phyloP scores from a whole-genome alignment of 2,888 invertebrate species.

The Gonocerus acuteangulatus region DNA sequence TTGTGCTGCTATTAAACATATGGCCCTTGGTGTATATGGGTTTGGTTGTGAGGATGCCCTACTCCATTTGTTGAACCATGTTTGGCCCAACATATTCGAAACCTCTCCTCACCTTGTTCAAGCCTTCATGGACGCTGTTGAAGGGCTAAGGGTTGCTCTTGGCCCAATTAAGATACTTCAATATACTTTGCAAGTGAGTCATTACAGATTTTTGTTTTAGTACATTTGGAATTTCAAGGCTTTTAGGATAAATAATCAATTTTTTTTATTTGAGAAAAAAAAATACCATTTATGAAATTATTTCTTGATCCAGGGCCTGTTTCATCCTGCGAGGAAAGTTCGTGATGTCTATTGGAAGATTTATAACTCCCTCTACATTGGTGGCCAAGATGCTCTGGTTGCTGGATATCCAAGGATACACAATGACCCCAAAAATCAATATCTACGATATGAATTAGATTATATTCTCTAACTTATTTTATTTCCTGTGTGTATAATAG shows the following conservation, averaged over 20 bases:
- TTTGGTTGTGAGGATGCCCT: constrained; percentile 98
- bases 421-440: constrained; percentile 92
- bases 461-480: constrained; percentile 67
- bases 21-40: constrained; percentile 96
- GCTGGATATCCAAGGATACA: constrained; percentile 95
- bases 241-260: constrained; percentile 22
- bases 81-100: constrained; percentile 99
- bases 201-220: no score
- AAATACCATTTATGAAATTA: not conserved
- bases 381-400: constrained; percentile 95
- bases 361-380: constrained; percentile 97
- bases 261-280: not conserved
- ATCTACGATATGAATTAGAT: constrained; percentile 86
- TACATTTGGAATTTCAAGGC: not conserved
- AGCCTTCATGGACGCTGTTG: constrained; percentile 98
- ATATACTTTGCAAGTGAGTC: constrained; percentile 79
- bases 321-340: constrained; percentile 98
- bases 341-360: constrained; percentile 99
- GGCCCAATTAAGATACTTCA: constrained; percentile 95
- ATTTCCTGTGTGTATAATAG: no score
- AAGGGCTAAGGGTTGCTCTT: constrained; percentile 91
- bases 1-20: constrained; percentile 97
- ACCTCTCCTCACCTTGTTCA: constrained; percentile 99
- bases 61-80: constrained; percentile 92
- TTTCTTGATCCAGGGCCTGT: constrained; percentile 82